Evolutionary conservation across 2,113 vertebrate genomes (phyloP).

Genomic region (Peromyscus leucopus): DNA sequence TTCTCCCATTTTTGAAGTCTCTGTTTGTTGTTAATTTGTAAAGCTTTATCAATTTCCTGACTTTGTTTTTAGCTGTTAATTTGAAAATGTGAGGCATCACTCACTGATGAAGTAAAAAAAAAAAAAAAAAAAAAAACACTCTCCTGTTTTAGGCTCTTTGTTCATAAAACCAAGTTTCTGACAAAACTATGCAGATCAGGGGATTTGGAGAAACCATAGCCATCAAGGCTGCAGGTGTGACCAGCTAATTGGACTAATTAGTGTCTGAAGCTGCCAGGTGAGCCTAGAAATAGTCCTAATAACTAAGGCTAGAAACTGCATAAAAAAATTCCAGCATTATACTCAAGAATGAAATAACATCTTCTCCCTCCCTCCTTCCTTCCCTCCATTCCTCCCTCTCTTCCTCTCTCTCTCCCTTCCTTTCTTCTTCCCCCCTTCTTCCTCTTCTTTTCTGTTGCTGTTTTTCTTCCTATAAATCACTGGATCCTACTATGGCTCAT

Average conservation of each 20-base stretch:
- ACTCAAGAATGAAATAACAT: not conserved
- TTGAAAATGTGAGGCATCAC: constrained; percentile 41
- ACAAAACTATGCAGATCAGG: not conserved
- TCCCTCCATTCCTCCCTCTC: not conserved
- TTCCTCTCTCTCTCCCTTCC: not conserved
- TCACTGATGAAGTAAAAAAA: constrained; percentile 15
- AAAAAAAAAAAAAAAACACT: too few species aligned
- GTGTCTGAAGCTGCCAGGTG: not conserved
- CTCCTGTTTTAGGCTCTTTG: constrained; percentile 49
- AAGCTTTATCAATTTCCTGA: not conserved
- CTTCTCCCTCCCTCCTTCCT: not conserved
- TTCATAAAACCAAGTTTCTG: constrained; percentile 28
- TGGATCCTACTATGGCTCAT: too few species aligned
- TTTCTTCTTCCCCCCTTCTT: too few species aligned
- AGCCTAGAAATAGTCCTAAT: not conserved
- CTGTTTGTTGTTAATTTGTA: constrained; percentile 15
- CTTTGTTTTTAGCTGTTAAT: constrained; percentile 63
- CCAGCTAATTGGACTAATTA: not conserved
- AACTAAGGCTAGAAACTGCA: not conserved
- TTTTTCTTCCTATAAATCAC: not conserved
- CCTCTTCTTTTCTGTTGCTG: not conserved
- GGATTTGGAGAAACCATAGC: not conserved
- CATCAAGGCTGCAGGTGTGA: not conserved
- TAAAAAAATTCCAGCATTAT: not conserved
- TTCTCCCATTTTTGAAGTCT: not conserved